phyloP scores from a whole-genome alignment of 1,140 invertebrate species.

The Triops longicaudatus region DNA sequence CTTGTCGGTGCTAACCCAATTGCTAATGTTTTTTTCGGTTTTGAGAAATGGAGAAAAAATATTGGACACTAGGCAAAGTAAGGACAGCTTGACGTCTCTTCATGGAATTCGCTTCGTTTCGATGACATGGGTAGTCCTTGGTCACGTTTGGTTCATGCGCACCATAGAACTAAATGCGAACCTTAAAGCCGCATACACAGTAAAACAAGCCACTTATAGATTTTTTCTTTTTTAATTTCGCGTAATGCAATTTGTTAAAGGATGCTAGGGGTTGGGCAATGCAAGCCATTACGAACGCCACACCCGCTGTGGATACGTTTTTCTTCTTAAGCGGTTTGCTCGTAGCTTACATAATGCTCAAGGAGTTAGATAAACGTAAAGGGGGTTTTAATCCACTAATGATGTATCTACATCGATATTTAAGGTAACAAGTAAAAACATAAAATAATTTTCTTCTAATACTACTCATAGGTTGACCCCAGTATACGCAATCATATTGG shows the following conservation, averaged over 20 bases:
- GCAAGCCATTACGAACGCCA: slow-evolving; percentile 43
- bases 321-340: slow-evolving; percentile 54
- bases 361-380: slow-evolving; percentile 41
- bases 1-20: neutral
- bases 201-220: neutral
- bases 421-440: slow-evolving; percentile 40
- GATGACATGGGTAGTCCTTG: slow-evolving; percentile 87
- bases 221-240: neutral
- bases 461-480: slow-evolving; percentile 52
- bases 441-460: neutral
- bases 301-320: slow-evolving; percentile 55
- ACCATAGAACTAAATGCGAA: slow-evolving; percentile 12
- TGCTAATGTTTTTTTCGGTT: slow-evolving; percentile 36
- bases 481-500: slow-evolving; percentile 55
- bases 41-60: slow-evolving; percentile 39
- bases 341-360: slow-evolving; percentile 46
- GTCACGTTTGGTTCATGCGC: slow-evolving; percentile 55
- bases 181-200: neutral
- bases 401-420: slow-evolving; percentile 46
- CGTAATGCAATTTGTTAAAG: slow-evolving; percentile 21
- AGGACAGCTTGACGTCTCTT: slow-evolving; percentile 68
- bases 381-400: slow-evolving; percentile 39
- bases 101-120: slow-evolving; percentile 74
- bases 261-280: slow-evolving; percentile 29
- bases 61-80: slow-evolving; percentile 39